These are phyloP conservation scores for Drosophila mayaguana DNA, from an alignment of 2,888 invertebrate genomes.

Conservation along the genomic window DNA sequence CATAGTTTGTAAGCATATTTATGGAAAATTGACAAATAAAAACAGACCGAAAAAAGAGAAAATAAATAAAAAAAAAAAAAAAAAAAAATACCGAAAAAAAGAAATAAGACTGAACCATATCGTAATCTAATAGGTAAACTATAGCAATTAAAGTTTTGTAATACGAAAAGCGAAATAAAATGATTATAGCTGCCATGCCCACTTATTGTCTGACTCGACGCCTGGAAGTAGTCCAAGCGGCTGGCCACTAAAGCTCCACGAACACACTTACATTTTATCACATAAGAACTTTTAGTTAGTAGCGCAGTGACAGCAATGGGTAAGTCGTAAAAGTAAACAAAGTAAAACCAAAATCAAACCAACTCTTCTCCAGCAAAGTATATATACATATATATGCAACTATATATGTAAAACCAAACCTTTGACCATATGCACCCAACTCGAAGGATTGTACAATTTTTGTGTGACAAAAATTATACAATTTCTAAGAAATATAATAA, in stretches of 20 bases:
- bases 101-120: conserved; percentile 37
- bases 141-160: conserved; percentile 66
- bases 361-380: conserved; percentile 24
- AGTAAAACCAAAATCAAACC: conserved; percentile 16
- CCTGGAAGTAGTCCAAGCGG: conserved; percentile 66
- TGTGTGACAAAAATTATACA: conserved; percentile 58
- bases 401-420: too few species aligned
- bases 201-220: conserved; percentile 68
- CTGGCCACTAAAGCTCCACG: conserved; percentile 48
- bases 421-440: conserved; percentile 17
- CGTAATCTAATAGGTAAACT: conserved; percentile 56
- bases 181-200: conserved; percentile 68
- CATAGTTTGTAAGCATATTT: conserved; percentile 59
- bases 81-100: conserved; percentile 29
- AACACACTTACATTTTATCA: conserved; percentile 30
- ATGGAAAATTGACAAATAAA: conserved; percentile 60
- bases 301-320: conserved; percentile 69
- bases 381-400: conserved; percentile 10
- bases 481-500: conserved; percentile 20
- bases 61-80: conserved; percentile 57
- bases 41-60: conserved; percentile 46
- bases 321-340: conserved; percentile 56
- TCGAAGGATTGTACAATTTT: conserved; percentile 62
- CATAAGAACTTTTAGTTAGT: conserved; percentile 70
- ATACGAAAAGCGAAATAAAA: conserved; percentile 61